Conservation (phyloP, 2,113 vertebrate genomes). For the Herpailurus yagouaroundi region DNA sequence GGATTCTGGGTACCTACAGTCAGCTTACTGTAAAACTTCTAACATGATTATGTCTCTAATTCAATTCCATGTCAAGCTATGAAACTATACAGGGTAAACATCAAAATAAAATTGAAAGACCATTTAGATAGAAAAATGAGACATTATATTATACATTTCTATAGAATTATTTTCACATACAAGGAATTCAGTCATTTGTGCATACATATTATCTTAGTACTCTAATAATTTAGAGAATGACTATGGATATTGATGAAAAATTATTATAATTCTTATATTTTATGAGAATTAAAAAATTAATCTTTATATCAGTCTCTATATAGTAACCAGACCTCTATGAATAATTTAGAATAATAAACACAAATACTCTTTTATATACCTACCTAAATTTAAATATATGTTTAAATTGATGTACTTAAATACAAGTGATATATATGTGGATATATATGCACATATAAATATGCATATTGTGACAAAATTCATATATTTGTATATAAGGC, state of each 20-base stretch:
- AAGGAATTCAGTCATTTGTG: neutral
- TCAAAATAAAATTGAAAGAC: neutral
- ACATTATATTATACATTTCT: neutral
- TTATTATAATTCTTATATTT: neutral
- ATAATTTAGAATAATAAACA: conserved; percentile 11
- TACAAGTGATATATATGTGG: neutral
- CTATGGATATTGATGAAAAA: neutral
- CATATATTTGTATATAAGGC: neutral
- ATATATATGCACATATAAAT: neutral
- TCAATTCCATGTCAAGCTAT: neutral
- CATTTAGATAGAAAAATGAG: neutral
- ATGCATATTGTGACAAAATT: neutral
- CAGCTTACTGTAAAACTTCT: neutral
- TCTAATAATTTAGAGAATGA: neutral
- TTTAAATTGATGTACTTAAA: neutral
- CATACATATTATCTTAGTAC: neutral
- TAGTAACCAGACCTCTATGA: neutral
- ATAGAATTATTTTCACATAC: neutral
- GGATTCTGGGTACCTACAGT: neutral
- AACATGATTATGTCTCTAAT: neutral
- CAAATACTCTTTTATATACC: neutral
- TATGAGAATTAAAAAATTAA: neutral
- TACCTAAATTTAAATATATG: neutral
- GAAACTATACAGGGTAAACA: neutral
- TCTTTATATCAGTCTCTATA: neutral